A percentile compares a stretch with the other conserved stretches of the same genome.
Conservation (phyloP, 1,140 invertebrate genomes). For the Bacillus rossius region DNA sequence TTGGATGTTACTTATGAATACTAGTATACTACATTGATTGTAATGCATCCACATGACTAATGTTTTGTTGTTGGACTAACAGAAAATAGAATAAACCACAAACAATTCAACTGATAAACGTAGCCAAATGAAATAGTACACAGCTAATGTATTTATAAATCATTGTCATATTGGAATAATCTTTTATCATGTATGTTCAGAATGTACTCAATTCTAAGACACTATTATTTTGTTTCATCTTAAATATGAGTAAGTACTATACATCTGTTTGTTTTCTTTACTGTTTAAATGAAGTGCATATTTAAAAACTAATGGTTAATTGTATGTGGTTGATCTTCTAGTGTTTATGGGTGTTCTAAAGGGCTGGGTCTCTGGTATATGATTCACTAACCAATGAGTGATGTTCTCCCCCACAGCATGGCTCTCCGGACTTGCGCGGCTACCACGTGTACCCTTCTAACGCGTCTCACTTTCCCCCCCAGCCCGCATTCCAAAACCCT, state of each 20-base stretch:
- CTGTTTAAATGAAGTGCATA: not conserved
- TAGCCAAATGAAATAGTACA: no score
- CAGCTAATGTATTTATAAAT: no score
- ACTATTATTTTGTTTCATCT: not conserved
- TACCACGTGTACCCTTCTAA: conserved; percentile 39
- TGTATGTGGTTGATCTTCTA: not conserved
- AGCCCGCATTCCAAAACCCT: conserved; percentile 39
- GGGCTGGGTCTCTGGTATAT: not conserved
- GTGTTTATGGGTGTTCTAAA: no score
- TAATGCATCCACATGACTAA: no score
- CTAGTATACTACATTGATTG: no score
- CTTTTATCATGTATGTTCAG: no score
- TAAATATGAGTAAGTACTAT: not conserved
- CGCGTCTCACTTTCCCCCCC: conserved; percentile 33
- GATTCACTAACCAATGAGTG: not conserved
- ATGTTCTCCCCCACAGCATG: conserved; percentile 27
- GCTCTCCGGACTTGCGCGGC: conserved; percentile 39
- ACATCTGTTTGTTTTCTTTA: not conserved
- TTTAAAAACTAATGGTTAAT: no score
- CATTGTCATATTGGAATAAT: no score
- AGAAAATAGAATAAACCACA: no score
- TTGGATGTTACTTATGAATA: no score
- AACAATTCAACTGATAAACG: no score
- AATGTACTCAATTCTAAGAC: not conserved
- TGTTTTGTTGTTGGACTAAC: no score